phyloP scores from a whole-genome alignment of 2,797 vertebrate species.

The Telmatherina bonti region DNA sequence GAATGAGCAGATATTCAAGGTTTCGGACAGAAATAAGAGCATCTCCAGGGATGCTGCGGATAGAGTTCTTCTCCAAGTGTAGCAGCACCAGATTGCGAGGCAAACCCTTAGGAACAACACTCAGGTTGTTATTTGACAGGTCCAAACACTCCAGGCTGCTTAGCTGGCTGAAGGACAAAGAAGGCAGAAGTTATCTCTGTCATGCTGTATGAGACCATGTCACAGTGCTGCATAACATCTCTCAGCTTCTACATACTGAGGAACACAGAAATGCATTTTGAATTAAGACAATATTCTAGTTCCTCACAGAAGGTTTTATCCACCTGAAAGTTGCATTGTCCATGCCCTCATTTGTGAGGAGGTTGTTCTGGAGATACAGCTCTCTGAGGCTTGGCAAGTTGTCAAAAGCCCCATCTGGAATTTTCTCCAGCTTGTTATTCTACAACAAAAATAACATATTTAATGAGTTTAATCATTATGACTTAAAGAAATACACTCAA shows the following conservation, averaged over 20 bases:
- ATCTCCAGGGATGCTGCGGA: conserved; percentile 87
- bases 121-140: conserved; percentile 97
- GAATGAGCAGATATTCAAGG: conserved; percentile 96
- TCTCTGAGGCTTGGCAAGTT: conserved; percentile 89
- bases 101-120: conserved; percentile 89
- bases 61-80: conserved; percentile 95
- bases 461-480: background rate
- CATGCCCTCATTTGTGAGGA: conserved; percentile 92
- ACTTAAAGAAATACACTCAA: too few species aligned
- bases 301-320: conserved; percentile 14
- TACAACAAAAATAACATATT: conserved; percentile 55
- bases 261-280: background rate
- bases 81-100: conserved; percentile 93
- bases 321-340: conserved; percentile 96
- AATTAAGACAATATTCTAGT: background rate
- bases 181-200: conserved; percentile 20
- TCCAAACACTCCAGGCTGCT: conserved; percentile 94
- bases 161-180: conserved; percentile 79
- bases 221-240: background rate
- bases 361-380: conserved; percentile 95
- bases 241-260: background rate
- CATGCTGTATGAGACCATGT: background rate
- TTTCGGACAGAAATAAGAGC: conserved; percentile 89
- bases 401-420: conserved; percentile 91
- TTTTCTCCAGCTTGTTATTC: conserved; percentile 96